Evolutionary conservation across 2,113 vertebrate genomes (phyloP).

Genomic region (Natator depressus): DNA sequence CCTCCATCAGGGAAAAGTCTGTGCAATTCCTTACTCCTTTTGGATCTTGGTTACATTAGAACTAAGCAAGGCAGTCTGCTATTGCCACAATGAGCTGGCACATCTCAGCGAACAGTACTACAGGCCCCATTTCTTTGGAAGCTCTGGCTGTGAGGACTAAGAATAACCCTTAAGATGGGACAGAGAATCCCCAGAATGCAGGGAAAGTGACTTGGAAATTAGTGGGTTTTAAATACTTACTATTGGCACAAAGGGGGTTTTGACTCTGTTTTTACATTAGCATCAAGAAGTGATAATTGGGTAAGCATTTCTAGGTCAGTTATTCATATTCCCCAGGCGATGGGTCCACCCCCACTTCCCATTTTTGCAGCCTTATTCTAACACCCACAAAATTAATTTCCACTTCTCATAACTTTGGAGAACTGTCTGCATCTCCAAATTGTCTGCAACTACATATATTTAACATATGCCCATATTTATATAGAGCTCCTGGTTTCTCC

Average conservation of each 20-base stretch:
- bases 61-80: neutral
- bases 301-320: neutral
- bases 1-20: neutral
- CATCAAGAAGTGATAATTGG: neutral
- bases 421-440: neutral
- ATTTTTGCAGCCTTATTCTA: neutral
- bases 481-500: accelerated
- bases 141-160: neutral
- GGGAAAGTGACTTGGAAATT: neutral
- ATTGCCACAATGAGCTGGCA: neutral
- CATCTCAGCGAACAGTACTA: neutral
- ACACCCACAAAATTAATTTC: neutral
- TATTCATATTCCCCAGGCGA: neutral
- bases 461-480: neutral
- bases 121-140: neutral
- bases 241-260: neutral
- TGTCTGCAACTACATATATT: accelerated
- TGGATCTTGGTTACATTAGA: neutral
- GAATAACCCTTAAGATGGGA: neutral
- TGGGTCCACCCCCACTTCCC: neutral
- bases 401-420: neutral
- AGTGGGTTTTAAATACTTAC: accelerated
- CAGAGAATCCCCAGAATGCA: accelerated
- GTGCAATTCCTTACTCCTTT: neutral
- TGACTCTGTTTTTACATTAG: neutral